phyloP scores from a whole-genome alignment of 2,888 invertebrate genomes.

The Agelastica alni region DNA sequence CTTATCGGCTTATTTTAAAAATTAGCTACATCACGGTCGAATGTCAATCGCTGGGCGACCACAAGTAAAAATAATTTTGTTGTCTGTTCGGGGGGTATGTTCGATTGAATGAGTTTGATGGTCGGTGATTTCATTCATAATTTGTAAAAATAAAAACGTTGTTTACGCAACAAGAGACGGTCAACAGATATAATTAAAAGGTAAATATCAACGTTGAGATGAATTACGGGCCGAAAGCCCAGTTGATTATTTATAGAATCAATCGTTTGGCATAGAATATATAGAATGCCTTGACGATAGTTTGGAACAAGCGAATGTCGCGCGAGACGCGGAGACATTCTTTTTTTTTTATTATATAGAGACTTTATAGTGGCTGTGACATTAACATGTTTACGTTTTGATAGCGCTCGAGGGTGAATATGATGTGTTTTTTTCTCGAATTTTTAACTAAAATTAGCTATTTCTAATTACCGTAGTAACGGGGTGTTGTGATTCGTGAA shows the following conservation, averaged over 20 bases:
- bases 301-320: constrained; percentile 26
- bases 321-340: constrained; percentile 29
- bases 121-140: no score
- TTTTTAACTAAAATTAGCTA: no score
- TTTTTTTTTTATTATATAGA: constrained; percentile 19
- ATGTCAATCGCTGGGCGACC: no score
- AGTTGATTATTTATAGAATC: constrained; percentile 50
- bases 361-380: constrained; percentile 13
- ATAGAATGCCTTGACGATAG: constrained; percentile 38
- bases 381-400: background rate
- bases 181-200: constrained; percentile 15
- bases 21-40: no score
- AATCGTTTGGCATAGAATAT: constrained; percentile 48
- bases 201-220: constrained; percentile 15
- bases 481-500: background rate
- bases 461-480: no score
- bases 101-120: no score
- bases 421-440: no score
- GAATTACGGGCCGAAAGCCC: constrained; percentile 20
- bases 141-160: no score
- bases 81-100: no score
- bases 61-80: no score
- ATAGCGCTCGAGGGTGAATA: background rate
- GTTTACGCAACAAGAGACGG: no score
- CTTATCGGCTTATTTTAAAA: no score